These are phyloP conservation scores for Strigamia crassipes DNA, from an alignment of 2,888 invertebrate genomes.

Conservation along the genomic window DNA sequence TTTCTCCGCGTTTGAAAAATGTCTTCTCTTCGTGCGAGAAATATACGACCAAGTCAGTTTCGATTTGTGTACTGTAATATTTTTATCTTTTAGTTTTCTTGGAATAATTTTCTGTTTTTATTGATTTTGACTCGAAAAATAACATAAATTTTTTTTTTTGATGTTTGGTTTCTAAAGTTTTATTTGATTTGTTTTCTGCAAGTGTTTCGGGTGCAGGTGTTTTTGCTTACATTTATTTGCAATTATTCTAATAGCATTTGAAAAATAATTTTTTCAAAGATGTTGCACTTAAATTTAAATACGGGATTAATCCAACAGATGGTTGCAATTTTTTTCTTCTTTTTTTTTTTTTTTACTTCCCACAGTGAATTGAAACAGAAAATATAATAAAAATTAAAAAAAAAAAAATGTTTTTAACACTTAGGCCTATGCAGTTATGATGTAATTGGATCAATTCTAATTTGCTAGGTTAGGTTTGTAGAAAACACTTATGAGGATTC, in stretches of 20 bases:
- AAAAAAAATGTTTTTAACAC: not conserved
- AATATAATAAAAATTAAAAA: not conserved
- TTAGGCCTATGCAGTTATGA: not conserved
- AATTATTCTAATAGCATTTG: not conserved
- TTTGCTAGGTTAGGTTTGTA: not conserved
- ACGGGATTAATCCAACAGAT: not conserved
- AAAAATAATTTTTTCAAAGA: not conserved
- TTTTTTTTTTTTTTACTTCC: not conserved
- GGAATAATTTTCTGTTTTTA: constrained; percentile 15
- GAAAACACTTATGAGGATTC: constrained; percentile 12
- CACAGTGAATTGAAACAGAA: not conserved
- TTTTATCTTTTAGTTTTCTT: constrained; percentile 31
- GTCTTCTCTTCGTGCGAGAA: constrained; percentile 7
- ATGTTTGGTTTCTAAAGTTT: not conserved
- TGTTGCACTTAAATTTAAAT: constrained; percentile 15
- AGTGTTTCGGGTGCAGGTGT: constrained; percentile 4
- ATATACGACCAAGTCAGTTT: not conserved
- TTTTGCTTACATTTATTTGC: constrained; percentile 17
- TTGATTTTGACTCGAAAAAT: not conserved
- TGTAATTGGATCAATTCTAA: constrained; percentile 12
- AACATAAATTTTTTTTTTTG: not conserved
- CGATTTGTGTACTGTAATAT: not conserved
- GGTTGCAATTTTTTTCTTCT: not conserved
- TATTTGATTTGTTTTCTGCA: not conserved
- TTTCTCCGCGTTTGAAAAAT: not conserved